Evolutionary conservation across 1,140 invertebrate genomes (phyloP).

Genomic region (Leptopilina clavipes): DNA sequence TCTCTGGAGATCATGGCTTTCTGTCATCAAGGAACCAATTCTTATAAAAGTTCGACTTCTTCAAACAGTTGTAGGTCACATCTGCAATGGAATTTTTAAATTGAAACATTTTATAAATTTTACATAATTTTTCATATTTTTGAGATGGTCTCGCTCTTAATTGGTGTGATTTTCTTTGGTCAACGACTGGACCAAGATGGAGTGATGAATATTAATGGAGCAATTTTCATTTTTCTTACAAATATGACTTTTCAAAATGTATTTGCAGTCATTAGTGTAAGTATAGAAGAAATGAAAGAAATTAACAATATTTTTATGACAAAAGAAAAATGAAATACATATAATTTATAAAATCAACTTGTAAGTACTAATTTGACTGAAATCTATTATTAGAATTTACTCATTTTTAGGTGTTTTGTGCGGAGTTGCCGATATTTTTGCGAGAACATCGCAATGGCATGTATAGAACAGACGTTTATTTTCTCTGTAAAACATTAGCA

Average conservation of each 20-base stretch:
- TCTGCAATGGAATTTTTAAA: conserved; percentile 24
- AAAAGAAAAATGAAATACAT: neutral
- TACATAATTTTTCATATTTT: conserved; percentile 56
- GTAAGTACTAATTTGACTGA: no score
- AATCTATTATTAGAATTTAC: neutral
- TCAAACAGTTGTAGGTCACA: conserved; percentile 88
- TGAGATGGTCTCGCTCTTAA: conserved; percentile 88
- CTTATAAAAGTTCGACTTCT: conserved; percentile 90
- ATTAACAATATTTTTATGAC: neutral
- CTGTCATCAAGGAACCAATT: conserved; percentile 91
- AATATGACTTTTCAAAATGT: conserved; percentile 97
- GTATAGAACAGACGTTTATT: conserved; percentile 95
- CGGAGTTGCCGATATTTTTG: conserved; percentile 93
- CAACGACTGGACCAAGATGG: conserved; percentile 90
- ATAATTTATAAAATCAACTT: no score
- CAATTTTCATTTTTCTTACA: conserved; percentile 93
- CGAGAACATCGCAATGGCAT: conserved; percentile 93
- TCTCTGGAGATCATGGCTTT: conserved; percentile 92
- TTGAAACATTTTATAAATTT: neutral
- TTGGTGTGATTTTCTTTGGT: conserved; percentile 92
- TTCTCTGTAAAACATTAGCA: conserved; percentile 92
- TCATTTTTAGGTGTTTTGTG: conserved; percentile 87
- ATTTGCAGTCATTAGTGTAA: conserved; percentile 91
- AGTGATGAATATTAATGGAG: conserved; percentile 96
- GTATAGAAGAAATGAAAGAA: conserved; percentile 55